Conservation (phyloP, 2,113 vertebrate species). For the Carollia perspicillata region DNA sequence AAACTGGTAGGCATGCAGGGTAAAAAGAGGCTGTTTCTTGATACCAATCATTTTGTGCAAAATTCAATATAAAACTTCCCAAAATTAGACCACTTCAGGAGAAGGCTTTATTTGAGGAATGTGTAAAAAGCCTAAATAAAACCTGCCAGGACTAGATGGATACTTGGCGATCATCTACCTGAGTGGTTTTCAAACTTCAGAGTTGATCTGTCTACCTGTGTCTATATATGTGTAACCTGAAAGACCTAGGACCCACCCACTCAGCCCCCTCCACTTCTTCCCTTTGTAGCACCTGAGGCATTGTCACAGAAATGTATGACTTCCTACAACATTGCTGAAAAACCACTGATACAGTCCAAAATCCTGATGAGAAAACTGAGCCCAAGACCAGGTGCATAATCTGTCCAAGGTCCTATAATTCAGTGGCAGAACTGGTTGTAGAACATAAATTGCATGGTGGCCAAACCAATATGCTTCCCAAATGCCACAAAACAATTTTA, state of each 20-base stretch:
- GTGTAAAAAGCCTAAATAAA: conserved; percentile 34
- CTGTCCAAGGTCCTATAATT: not conserved
- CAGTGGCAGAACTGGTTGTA: not conserved
- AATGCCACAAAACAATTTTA: conserved; percentile 6
- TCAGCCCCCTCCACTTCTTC: not conserved
- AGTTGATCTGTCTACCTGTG: not conserved
- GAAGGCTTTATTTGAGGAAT: not conserved
- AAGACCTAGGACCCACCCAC: not conserved
- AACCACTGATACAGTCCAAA: not conserved
- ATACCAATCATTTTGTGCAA: not conserved
- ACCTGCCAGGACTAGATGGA: not conserved
- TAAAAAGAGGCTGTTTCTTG: not conserved
- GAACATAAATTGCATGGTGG: not conserved
- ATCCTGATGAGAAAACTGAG: not conserved
- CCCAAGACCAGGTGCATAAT: not conserved
- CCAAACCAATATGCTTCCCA: not conserved
- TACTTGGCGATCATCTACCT: not conserved
- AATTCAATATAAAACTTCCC: conserved; percentile 29
- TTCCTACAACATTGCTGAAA: not conserved
- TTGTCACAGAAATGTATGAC: not conserved
- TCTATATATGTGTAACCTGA: not conserved
- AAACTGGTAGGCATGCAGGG: not conserved
- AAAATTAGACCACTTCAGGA: conserved; percentile 2
- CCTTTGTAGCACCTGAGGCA: not conserved
- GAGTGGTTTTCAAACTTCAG: conserved; percentile 35